Evolutionary conservation across 2,113 vertebrate species (phyloP).

Genomic region (Phalacrocorax carbo): DNA sequence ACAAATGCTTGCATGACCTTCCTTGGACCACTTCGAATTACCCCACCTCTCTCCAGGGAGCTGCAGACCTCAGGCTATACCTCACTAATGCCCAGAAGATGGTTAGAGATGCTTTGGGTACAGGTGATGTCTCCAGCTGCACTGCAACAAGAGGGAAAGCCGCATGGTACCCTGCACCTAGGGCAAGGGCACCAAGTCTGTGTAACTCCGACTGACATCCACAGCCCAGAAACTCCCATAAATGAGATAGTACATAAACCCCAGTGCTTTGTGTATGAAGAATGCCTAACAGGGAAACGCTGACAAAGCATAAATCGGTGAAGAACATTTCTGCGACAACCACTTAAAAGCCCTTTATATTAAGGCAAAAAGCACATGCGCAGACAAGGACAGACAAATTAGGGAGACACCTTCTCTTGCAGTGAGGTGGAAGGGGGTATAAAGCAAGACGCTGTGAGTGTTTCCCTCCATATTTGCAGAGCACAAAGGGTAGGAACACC

Average conservation of each 20-base stretch:
- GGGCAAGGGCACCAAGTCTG: background rate
- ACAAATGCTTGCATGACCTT: background rate
- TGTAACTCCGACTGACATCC: background rate
- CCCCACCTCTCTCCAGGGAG: background rate
- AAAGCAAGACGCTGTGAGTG: background rate
- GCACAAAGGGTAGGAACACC: background rate
- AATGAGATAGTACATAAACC: background rate
- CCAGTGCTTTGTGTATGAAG: background rate
- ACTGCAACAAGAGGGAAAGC: background rate
- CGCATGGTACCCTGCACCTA: accelerated
- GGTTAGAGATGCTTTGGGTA: background rate
- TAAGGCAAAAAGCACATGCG: background rate
- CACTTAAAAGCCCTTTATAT: background rate
- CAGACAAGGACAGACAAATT: background rate
- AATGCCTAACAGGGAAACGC: background rate
- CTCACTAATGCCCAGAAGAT: background rate
- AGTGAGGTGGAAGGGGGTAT: background rate
- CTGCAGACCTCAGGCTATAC: background rate
- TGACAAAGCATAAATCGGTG: background rate
- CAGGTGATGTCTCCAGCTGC: background rate
- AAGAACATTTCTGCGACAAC: background rate
- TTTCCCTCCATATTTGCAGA: background rate
- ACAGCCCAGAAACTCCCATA: background rate
- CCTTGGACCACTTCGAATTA: background rate
- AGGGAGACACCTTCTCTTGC: background rate